phyloP scores from a whole-genome alignment of 2,113 vertebrate species.

The Phaethornis superciliosus region DNA sequence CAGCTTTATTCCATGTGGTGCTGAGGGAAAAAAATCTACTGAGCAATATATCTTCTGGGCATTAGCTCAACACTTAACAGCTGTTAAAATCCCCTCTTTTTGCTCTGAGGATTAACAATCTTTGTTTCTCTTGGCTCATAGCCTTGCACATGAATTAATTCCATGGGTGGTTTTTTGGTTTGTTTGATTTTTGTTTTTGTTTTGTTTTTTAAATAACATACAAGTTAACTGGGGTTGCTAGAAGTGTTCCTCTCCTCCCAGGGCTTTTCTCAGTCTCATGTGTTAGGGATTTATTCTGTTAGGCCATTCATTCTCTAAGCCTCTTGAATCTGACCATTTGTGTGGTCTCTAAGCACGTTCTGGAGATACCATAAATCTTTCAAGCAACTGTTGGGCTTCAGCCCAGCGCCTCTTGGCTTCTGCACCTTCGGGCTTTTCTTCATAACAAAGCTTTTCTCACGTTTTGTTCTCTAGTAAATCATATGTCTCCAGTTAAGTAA shows the following conservation, averaged over 20 bases:
- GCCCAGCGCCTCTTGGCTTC: constrained; percentile 16
- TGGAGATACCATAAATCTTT: constrained; percentile 34
- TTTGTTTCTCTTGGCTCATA: constrained; percentile 17
- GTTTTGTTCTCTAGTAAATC: not conserved
- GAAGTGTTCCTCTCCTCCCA: not conserved
- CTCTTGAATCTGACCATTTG: constrained; percentile 1
- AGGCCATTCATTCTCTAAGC: constrained; percentile 12
- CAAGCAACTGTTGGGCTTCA: not conserved
- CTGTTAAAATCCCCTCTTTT: constrained; percentile 33
- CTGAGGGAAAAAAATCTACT: not conserved
- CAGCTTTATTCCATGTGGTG: not conserved
- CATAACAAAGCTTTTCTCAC: not conserved
- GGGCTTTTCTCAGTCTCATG: not conserved
- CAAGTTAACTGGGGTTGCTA: not conserved
- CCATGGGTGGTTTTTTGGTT: not conserved
- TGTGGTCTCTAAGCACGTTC: constrained; percentile 42
- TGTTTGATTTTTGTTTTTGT: too few species aligned
- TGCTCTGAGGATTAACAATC: not conserved
- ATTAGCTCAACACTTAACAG: constrained; percentile 11
- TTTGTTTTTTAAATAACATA: not conserved
- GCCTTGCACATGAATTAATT: not conserved
- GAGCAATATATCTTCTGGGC: not conserved
- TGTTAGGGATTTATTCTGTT: not conserved
- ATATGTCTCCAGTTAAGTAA: not conserved
- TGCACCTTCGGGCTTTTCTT: not conserved